Conservation (phyloP, 2,113 vertebrate species). For the Crotalus tigris region DNA sequence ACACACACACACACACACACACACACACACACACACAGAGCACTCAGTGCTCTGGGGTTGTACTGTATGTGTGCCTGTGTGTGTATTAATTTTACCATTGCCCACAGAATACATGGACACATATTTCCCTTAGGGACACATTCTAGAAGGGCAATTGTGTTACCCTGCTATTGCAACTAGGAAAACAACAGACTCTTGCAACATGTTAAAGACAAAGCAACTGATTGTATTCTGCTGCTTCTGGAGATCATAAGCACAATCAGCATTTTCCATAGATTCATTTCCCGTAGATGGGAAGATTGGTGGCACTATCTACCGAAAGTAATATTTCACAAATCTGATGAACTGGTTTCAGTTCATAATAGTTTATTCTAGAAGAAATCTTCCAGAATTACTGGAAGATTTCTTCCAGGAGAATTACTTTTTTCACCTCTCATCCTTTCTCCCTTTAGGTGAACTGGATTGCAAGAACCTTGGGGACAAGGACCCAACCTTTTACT, state of each 20-base stretch:
- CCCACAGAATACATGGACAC: not conserved
- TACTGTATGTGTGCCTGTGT: not conserved
- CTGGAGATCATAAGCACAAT: not conserved
- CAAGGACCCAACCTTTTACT: not conserved
- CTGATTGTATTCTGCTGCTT: not conserved
- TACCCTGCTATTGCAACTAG: not conserved
- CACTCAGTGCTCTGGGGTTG: not conserved
- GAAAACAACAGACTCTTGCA: not conserved
- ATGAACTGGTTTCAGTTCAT: not conserved
- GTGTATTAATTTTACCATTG: not conserved
- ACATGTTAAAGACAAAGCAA: not conserved
- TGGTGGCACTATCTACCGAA: not conserved
- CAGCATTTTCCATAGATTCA: not conserved
- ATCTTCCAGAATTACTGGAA: not conserved
- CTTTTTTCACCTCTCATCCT: not conserved
- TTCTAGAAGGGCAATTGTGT: not conserved
- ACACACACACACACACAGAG: rapidly evolving
- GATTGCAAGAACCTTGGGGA: no score
- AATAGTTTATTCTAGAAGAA: not conserved
- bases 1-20: not conserved
- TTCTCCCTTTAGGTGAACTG: not conserved
- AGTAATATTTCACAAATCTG: not conserved
- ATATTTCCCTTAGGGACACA: not conserved
- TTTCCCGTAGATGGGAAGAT: not conserved
- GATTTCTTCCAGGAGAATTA: not conserved